Percentiles rank a stretch among this genome's conserved stretches.
phyloP scores from a whole-genome alignment of 2,113 vertebrate species.

The Amphilophus citrinellus region DNA sequence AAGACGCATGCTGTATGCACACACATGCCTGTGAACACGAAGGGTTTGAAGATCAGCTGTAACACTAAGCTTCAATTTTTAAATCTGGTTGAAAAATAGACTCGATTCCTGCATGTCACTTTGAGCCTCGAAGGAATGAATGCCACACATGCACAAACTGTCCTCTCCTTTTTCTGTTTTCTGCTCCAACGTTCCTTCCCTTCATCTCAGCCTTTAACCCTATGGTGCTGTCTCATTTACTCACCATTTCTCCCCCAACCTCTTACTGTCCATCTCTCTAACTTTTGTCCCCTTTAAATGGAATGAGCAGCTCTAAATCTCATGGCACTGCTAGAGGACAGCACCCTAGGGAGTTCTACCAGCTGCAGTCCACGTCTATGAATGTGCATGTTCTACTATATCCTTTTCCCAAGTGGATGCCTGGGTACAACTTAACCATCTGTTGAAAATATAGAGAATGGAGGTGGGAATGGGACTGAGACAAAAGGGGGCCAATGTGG shows the following conservation, averaged over 20 bases:
- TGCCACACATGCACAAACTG: slow-evolving; percentile 32
- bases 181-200: not conserved
- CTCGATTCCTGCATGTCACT: slow-evolving; percentile 21
- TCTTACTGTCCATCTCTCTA: slow-evolving; percentile 24
- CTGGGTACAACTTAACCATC: not conserved
- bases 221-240: not conserved
- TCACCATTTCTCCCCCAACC: not conserved
- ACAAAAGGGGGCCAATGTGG: not conserved
- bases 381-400: not conserved
- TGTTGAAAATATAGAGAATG: slow-evolving; percentile 11
- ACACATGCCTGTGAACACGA: not conserved
- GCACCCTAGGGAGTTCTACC: slow-evolving; percentile 20
- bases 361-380: slow-evolving; percentile 1
- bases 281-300: slow-evolving; percentile 40
- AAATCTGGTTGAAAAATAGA: slow-evolving; percentile 32
- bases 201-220: slow-evolving; percentile 20
- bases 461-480: not conserved
- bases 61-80: slow-evolving; percentile 28
- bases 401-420: not conserved
- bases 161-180: slow-evolving; percentile 2
- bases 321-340: slow-evolving; percentile 29
- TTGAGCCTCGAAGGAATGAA: slow-evolving; percentile 18
- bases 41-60: slow-evolving; percentile 55
- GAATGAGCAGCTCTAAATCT: slow-evolving; percentile 43
- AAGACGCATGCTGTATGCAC: not conserved